Percentiles rank a stretch among this genome's conserved stretches.
These are phyloP conservation scores for Ornithorhynchus anatinus DNA, from an alignment of 2,113 vertebrate genomes.

Conservation along the genomic window DNA sequence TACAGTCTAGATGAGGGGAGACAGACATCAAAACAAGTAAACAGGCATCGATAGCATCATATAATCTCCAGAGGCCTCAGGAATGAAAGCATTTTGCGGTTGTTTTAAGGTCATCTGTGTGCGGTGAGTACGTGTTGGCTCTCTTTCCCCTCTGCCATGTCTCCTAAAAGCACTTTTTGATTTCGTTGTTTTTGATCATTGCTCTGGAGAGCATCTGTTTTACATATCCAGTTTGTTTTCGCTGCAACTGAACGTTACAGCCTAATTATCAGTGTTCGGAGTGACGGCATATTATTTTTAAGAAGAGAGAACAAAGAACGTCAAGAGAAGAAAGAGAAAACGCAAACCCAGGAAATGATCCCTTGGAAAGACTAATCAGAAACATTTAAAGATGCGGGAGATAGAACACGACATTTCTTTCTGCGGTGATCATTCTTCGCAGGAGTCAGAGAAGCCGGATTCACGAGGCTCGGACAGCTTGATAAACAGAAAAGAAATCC, in stretches of 20 bases:
- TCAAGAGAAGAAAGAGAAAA: constrained; percentile 1
- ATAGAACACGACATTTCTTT: background rate
- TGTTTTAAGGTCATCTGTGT: too few relatives aligned
- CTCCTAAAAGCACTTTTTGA: background rate
- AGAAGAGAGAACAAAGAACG: background rate
- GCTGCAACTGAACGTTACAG: background rate
- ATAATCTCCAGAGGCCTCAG: too few relatives aligned
- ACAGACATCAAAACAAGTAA: too few relatives aligned
- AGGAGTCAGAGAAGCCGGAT: background rate
- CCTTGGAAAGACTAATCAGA: background rate
- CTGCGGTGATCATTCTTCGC: background rate
- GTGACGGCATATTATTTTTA: background rate
- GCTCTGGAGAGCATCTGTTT: background rate
- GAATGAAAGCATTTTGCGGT: too few relatives aligned
- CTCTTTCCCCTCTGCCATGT: background rate
- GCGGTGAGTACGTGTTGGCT: too few relatives aligned
- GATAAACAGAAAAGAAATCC: background rate
- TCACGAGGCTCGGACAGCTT: background rate
- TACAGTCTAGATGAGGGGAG: too few relatives aligned
- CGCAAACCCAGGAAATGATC: background rate
- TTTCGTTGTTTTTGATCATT: background rate
- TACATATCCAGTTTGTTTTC: background rate
- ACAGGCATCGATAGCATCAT: too few relatives aligned
- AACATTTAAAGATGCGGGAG: background rate
- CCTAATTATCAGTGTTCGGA: background rate